Evolutionary conservation across 2,888 invertebrate genomes (phyloP), one percentile per base, ranked within the genome.

Genomic region (Strigamia crassipes): DNA sequence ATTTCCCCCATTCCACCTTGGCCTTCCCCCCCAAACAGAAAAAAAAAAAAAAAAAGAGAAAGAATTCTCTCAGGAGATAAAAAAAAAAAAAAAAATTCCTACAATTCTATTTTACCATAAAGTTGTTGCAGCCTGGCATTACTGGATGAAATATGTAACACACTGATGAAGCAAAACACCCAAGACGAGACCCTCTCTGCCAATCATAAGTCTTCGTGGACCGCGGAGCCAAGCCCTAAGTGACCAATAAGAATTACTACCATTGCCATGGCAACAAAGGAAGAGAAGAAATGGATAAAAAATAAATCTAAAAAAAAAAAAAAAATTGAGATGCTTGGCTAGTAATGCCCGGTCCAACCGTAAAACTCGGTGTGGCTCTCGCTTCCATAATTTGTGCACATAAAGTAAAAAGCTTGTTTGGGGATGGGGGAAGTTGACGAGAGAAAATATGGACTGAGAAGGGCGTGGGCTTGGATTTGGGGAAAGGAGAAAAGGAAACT

Each of bases 181-280:
- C 78, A 78, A 78, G 61, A 61, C 31, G 34, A 34, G 78, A 31
- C 78, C 78, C 78, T 27, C 34, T 78, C 78, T 78, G 78, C 78
- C 78, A 78, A 78, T 78, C 78, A 78, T 38, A 15, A 38, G 31
- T 38, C 78, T 31, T 78, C 31, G 78, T 38, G 78, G 78, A 61
- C 78, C 78, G n/a, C 15, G 78, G 38, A 78, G 38, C 38, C 34
- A 38, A 31, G 31, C 78, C 78, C n/a, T 31, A 61, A 61, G 34
- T 78, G 78, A 78, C 78, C 78, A 78, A 78, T 78, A 78, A 38
- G 78, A 78, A 78, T 78, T 78, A 78, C 78, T 78, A 78, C 34
- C 78, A 78, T 31, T 38, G 38, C 78, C 31, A 78, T 78, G 78
- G 78, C 31, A 78, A 78, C 78, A 38, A 78, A 38, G 12, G 78